Evolutionary conservation across 2,888 invertebrate species (phyloP), one percentile per base, ranked within the genome.

Genomic region (Anticlea derivata): DNA sequence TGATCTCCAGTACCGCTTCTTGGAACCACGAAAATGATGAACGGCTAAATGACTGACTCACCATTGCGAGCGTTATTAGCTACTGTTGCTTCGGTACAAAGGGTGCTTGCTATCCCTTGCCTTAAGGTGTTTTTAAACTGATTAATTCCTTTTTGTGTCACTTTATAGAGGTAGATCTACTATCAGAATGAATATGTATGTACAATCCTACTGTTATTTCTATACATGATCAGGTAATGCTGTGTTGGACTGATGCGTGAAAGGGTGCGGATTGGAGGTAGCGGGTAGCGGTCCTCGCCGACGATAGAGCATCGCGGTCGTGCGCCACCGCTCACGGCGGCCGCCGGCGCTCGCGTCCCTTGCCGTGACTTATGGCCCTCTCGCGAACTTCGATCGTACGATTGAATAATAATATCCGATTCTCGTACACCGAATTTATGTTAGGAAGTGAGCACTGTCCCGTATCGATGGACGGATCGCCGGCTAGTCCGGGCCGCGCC

Each of bases 331-430:
- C 86, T 86, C 87, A 87, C 86, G 88, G 85, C 83, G 78, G 77
- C 88, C 89, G 86, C 81, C 86, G 88, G 88, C 88, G 80, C 80
- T 86, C 79, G 86, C 81, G 86, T 85, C 84, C 80, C 50, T 80
- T 79, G 84, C 85, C 80, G 82, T 88, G 87, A 89, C 88, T 89
- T 87, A 88, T 87, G 85, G 87, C 85, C 85, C 78, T 82, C 80
- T 80, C 82, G 85, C 84, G 83, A 85, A 86, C 88, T 83, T 80
- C 82, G 89, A 89, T 89, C 83, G 83, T 79, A 78, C 86, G 89
- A 89, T 89, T 89, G 88, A 89, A 89, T 89, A 87, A 88, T 88
- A 88, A 88, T 87, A 88, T 86, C 85, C 88, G 86, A 87, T 87
- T 87, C 85, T 81, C 80, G 82, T 81, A 73, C 81, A 87, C 89